Evolutionary conservation across 2,888 invertebrate species (phyloP).

Genomic region (Synergus japonicus): DNA sequence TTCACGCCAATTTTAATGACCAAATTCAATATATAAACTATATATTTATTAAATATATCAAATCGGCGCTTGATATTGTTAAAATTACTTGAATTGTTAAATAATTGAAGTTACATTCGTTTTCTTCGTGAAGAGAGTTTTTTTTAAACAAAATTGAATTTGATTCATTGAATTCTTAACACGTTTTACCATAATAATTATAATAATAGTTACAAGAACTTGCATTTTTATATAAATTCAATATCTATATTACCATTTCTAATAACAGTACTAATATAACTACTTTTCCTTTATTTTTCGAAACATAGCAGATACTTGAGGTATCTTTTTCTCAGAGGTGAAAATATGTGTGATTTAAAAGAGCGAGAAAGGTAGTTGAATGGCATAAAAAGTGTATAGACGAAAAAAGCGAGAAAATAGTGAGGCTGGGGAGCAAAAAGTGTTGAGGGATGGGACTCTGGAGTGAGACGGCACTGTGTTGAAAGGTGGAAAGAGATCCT

Average conservation of each 20-base stretch:
- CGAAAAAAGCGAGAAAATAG: conserved; percentile 26
- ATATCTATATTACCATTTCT: background rate
- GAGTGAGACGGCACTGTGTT: conserved; percentile 44
- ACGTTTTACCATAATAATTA: too few relatives aligned
- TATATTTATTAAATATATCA: too few relatives aligned
- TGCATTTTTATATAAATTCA: background rate
- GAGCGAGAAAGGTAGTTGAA: background rate
- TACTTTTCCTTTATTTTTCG: background rate
- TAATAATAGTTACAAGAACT: background rate
- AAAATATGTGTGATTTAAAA: conserved; percentile 35
- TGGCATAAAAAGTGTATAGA: conserved; percentile 25
- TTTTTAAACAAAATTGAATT: too few relatives aligned
- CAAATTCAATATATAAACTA: background rate
- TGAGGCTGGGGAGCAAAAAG: conserved; percentile 30
- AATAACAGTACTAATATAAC: background rate
- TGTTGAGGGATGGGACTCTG: background rate
- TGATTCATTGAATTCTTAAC: too few relatives aligned
- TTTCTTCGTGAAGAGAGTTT: too few relatives aligned
- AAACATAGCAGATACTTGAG: conserved; percentile 33
- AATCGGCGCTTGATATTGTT: too few relatives aligned
- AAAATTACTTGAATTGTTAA: too few relatives aligned
- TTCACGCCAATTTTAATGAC: background rate
- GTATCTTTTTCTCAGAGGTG: conserved; percentile 33
- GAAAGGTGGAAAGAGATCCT: conserved; percentile 44
- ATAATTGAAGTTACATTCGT: too few relatives aligned